Evolutionary conservation across 2,888 invertebrate genomes (phyloP).

Genomic region (Myopa testacea): DNA sequence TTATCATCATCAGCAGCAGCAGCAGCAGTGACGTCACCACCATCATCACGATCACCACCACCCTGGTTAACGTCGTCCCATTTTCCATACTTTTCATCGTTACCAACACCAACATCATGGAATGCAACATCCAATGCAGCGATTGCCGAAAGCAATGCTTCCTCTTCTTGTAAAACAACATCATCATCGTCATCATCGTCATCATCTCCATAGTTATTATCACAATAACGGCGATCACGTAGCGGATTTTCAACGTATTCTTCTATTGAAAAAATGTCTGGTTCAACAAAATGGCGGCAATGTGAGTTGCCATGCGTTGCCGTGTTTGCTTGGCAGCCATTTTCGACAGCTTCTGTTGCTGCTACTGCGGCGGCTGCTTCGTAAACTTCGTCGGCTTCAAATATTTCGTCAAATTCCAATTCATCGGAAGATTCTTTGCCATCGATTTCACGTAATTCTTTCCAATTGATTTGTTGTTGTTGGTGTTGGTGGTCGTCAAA

Average conservation of each 20-base stretch:
- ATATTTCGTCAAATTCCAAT: constrained; percentile 54
- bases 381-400: constrained; percentile 54
- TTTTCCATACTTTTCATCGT: not conserved
- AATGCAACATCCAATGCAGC: not conserved
- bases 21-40: constrained; percentile 50
- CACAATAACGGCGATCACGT: constrained; percentile 44
- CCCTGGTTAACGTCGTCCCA: not conserved
- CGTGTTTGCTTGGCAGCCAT: not conserved
- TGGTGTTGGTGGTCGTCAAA: not conserved
- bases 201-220: not conserved
- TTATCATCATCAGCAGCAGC: constrained; percentile 51
- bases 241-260: not conserved
- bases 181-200: not conserved
- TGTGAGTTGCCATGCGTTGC: not conserved
- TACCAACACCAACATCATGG: not conserved
- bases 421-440: constrained; percentile 57
- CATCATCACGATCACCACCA: constrained; percentile 16
- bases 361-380: not conserved
- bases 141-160: not conserved
- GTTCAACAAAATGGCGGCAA: constrained; percentile 15
- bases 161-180: not conserved
- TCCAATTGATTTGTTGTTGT: constrained; percentile 7
- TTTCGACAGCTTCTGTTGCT: not conserved
- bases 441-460: constrained; percentile 62
- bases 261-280: constrained; percentile 44